phyloP scores from a whole-genome alignment of 2,113 vertebrate genomes.

The Lepus europaeus region DNA sequence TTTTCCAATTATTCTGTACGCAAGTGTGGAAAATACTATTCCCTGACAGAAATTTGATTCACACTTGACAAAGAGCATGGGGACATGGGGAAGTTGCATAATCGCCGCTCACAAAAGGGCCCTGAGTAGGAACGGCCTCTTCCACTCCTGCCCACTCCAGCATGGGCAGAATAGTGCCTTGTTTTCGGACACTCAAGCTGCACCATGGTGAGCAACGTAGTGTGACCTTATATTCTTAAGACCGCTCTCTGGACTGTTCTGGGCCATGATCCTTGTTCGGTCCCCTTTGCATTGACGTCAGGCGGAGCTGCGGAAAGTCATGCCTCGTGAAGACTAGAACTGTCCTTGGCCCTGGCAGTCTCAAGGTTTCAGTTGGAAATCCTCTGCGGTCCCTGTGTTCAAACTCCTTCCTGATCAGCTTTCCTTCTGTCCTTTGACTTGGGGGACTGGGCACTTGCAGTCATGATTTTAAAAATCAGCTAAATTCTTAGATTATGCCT shows the following conservation, averaged over 20 bases:
- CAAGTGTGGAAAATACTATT: slow-evolving; percentile 66
- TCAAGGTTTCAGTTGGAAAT: slow-evolving; percentile 37
- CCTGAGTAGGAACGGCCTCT: slow-evolving; percentile 41
- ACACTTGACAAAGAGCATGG: slow-evolving; percentile 68
- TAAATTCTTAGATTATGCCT: slow-evolving; percentile 65
- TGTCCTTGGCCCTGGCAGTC: background rate
- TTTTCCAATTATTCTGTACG: slow-evolving; percentile 74
- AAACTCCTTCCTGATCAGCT: background rate
- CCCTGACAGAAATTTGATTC: slow-evolving; percentile 75
- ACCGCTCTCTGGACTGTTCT: slow-evolving; percentile 68
- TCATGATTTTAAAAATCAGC: slow-evolving; percentile 51
- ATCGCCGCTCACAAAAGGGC: slow-evolving; percentile 60
- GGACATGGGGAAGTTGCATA: slow-evolving; percentile 68
- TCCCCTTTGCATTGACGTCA: slow-evolving; percentile 73
- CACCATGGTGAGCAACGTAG: slow-evolving; percentile 70
- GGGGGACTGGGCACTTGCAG: background rate
- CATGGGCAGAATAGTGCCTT: slow-evolving; percentile 46
- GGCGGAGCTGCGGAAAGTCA: background rate
- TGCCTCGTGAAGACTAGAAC: background rate
- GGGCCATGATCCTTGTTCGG: background rate
- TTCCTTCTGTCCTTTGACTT: slow-evolving; percentile 36
- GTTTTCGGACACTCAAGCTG: slow-evolving; percentile 70
- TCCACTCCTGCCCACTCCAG: slow-evolving; percentile 50
- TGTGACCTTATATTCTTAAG: slow-evolving; percentile 80
- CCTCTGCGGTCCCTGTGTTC: background rate